Evolutionary conservation across 2,797 vertebrate species (phyloP), one percentile per base, ranked within the genome.

Genomic region (Pseudomugil gertrudae): DNA sequence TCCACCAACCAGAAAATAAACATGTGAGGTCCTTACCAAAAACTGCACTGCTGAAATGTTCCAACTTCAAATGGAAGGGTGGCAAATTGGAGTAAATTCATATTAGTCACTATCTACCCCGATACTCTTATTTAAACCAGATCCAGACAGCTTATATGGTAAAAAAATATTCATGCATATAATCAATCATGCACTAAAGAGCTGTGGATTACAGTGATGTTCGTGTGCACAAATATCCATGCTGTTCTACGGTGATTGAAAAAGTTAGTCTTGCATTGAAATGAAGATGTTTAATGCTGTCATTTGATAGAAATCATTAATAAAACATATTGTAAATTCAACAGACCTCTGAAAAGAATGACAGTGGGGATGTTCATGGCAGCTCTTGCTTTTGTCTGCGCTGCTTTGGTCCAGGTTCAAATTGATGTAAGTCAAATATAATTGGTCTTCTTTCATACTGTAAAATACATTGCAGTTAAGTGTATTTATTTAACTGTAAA

Each of bases 281-380:
- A 23, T 21, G 26, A 21, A 14, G 4, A 21, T 8, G 0, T 0
- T 1, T 48, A 2, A 10, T 55, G 13, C 8, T 7, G 10, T 3
- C 9, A 24, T 38, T 57, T 55, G 27, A 1, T 17, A 43, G 9
- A 72, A 48, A 50, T 55, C 19, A 47, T 0, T 77, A 58, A 76
- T 33, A 45, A 13, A 35, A 30, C 26, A 15, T 65, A 3, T 52
- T 80, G 35, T 65, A 23, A 55, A 54, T 76, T 74, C 50, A 75
- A 79, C 90, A 99, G 98, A 66, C 93, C 98, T 48, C 85, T 99
- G 84, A 96, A 81, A 86, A 97, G 89, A 92, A 99, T 99, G 85
- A 96, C 96, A 0, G 95, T 97, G 4, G 98, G 98, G 6, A 99
- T 99, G 98, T 66, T 98, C 51, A 71, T 99, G 9, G 97, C 95